phyloP scores from a whole-genome alignment of 1,140 invertebrate species.

The Dysdera silvatica region DNA sequence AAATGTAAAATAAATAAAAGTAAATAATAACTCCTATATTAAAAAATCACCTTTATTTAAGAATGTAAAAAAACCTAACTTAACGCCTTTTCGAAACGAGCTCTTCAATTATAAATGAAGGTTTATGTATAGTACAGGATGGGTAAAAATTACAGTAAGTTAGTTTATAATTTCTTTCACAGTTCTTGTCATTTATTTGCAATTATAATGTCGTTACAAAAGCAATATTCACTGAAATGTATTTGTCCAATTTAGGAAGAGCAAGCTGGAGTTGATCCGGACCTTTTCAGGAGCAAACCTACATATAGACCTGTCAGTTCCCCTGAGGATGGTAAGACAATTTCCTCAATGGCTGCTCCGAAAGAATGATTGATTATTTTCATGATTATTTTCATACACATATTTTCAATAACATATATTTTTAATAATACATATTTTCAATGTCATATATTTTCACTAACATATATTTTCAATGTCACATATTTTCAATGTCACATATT shows the following conservation, averaged over 20 bases:
- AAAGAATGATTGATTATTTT: neutral
- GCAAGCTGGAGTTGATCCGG: constrained; percentile 29
- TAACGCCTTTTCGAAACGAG: neutral
- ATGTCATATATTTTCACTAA: too few relatives aligned
- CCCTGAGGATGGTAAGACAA: constrained; percentile 26
- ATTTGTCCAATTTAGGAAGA: constrained; percentile 21
- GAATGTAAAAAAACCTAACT: neutral
- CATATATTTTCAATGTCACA: too few relatives aligned
- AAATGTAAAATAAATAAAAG: too few relatives aligned
- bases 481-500: too few relatives aligned
- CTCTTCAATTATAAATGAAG: neutral
- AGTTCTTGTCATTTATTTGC: neutral
- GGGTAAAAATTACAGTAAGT: neutral
- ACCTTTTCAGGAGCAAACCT: constrained; percentile 23
- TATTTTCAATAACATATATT: neutral
- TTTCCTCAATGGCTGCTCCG: too few relatives aligned
- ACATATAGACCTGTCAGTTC: constrained; percentile 21
- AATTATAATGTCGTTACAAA: too few relatives aligned
- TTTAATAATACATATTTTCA: too few relatives aligned
- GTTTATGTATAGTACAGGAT: neutral
- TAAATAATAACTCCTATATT: too few relatives aligned
- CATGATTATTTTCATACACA: neutral
- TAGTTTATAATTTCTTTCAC: neutral
- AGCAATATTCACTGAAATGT: too few relatives aligned
- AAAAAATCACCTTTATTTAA: too few relatives aligned